phyloP scores from a whole-genome alignment of 1,140 invertebrate genomes.

The Probaryconus sp. region DNA sequence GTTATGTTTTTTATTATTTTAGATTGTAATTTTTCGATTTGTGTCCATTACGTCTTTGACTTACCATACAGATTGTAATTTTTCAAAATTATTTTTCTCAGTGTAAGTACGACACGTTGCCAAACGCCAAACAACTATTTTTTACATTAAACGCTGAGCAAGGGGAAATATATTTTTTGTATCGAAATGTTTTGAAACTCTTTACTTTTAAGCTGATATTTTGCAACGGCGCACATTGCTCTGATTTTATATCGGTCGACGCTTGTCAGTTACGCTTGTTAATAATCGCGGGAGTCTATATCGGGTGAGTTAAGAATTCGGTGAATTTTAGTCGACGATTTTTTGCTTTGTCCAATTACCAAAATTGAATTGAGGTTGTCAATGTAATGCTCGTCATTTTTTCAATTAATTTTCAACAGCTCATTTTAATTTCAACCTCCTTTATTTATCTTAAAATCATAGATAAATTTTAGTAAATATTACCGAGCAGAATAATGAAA shows the following conservation, averaged over 20 bases:
- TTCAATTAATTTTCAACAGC: too few relatives aligned
- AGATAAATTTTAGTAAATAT: too few relatives aligned
- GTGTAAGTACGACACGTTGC: constrained; percentile 28
- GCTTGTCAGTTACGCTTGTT: too few relatives aligned
- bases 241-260: constrained; percentile 13
- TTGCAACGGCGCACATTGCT: constrained; percentile 22
- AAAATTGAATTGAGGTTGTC: constrained; percentile 5
- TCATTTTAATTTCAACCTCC: too few relatives aligned
- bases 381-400: too few relatives aligned
- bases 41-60: too few relatives aligned
- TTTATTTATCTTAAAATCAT: too few relatives aligned
- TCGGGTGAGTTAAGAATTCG: constrained; percentile 16
- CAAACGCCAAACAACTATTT: constrained; percentile 14
- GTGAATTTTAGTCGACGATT: constrained; percentile 1
- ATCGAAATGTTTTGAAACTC: not conserved
- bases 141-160: constrained; percentile 15
- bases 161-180: not conserved
- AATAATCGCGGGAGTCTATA: not conserved
- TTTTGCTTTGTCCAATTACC: constrained; percentile 10
- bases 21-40: too few relatives aligned
- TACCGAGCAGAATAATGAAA: too few relatives aligned
- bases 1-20: too few relatives aligned
- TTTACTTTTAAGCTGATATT: constrained; percentile 14
- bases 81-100: too few relatives aligned
- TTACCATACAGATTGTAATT: too few relatives aligned